A percentile compares a stretch with the other conserved stretches of the same genome.
Conservation (phyloP, 2,113 vertebrate species). For the Rhinoptilus africanus region DNA sequence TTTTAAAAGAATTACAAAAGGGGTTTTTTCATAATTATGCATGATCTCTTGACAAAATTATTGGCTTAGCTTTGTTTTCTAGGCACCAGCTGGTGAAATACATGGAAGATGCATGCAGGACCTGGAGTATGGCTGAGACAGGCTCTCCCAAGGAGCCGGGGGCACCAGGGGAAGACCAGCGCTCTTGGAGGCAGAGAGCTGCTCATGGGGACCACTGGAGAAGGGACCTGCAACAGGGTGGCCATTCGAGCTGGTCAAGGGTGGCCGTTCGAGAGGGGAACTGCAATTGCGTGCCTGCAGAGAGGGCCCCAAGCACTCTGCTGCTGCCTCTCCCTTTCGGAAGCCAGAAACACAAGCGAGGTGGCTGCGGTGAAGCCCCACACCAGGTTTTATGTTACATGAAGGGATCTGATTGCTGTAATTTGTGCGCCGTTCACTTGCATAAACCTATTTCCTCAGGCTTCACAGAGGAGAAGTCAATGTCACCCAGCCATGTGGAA, state of each 20-base stretch:
- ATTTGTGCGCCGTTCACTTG: not conserved
- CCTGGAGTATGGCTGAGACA: accelerated
- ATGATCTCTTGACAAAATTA: not conserved
- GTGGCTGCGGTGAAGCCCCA: not conserved
- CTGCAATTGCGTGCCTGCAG: accelerated
- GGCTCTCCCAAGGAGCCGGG: not conserved
- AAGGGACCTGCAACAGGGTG: not conserved
- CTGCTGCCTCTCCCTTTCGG: accelerated
- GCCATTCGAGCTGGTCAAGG: accelerated
- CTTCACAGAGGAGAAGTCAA: not conserved
- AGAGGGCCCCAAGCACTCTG: not conserved
- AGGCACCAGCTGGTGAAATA: not conserved
- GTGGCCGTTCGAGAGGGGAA: not conserved
- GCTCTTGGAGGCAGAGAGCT: accelerated
- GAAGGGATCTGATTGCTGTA: not conserved
- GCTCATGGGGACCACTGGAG: accelerated
- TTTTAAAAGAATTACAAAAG: not conserved
- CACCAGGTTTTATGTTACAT: not conserved
- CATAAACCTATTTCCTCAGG: not conserved
- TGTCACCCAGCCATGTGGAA: not conserved
- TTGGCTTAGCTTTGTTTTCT: not conserved
- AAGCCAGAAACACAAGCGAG: not conserved
- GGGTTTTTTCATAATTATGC: not conserved
- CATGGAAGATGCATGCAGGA: not conserved
- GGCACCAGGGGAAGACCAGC: accelerated